These are phyloP conservation scores for Panzeria rudis DNA, from an alignment of 2,888 invertebrate genomes.

Conservation along the genomic window DNA sequence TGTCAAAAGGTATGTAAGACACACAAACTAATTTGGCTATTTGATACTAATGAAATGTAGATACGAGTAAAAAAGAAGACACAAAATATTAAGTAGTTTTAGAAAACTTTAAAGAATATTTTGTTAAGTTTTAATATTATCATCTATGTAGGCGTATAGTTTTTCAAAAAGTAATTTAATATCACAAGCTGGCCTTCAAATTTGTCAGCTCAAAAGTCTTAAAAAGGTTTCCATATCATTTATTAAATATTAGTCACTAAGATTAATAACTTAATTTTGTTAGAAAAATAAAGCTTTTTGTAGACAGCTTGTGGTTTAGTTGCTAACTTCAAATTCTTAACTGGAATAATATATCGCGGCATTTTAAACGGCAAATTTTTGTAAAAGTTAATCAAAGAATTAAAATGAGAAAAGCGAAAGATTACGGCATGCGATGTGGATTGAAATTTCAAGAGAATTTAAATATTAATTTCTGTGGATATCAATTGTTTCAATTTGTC, in stretches of 20 bases:
- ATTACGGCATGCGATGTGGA: no score
- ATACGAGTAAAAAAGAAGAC: neutral
- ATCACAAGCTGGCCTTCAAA: constrained; percentile 25
- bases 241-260: constrained; percentile 39
- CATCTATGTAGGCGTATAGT: neutral
- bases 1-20: constrained; percentile 16
- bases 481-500: no score
- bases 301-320: constrained; percentile 29
- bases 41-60: neutral
- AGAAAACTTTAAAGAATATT: neutral
- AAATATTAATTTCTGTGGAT: no score
- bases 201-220: neutral
- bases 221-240: constrained; percentile 26
- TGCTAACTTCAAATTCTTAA: neutral
- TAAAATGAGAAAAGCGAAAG: neutral
- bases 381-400: neutral
- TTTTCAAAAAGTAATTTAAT: constrained; percentile 9
- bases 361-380: neutral
- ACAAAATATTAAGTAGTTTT: neutral
- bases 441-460: no score
- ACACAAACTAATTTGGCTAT: neutral
- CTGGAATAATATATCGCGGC: neutral
- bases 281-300: neutral
- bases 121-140: constrained; percentile 7
- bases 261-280: constrained; percentile 24